Conservation (phyloP, 1,140 invertebrate genomes). For the Drosophila funebris region DNA sequence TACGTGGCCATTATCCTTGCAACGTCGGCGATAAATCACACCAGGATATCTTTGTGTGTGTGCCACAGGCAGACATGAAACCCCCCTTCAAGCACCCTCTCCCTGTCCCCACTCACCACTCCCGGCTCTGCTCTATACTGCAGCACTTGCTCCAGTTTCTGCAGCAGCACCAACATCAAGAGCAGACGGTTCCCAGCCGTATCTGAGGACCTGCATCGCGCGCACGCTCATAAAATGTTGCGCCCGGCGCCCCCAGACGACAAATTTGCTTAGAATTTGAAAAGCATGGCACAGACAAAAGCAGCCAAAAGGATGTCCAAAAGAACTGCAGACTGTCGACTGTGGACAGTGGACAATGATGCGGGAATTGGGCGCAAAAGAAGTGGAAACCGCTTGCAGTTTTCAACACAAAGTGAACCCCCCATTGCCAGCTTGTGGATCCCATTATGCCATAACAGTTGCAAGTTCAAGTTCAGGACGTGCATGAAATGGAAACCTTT, state of each 20-base stretch:
- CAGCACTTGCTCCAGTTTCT: background rate
- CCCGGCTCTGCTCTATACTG: background rate
- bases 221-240: conserved; percentile 79
- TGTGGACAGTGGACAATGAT: conserved; percentile 13
- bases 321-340: conserved; percentile 6
- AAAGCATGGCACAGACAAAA: conserved; percentile 72
- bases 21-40: conserved; percentile 76
- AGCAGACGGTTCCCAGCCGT: conserved; percentile 66
- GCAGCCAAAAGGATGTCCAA: conserved; percentile 8
- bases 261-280: conserved; percentile 81
- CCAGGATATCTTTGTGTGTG: conserved; percentile 78
- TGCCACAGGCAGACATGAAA: conserved; percentile 66
- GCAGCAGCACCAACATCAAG: conserved; percentile 33
- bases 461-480: conserved; percentile 75
- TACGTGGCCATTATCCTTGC: conserved; percentile 78
- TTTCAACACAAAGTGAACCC: conserved; percentile 10
- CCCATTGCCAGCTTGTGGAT: conserved; percentile 36
- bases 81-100: background rate
- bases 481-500: conserved; percentile 59
- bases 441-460: conserved; percentile 58
- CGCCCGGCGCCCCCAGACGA: conserved; percentile 59
- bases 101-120: background rate
- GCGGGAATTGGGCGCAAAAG: conserved; percentile 26
- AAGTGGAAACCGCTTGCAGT: conserved; percentile 31
- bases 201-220: conserved; percentile 72